A percentile compares a stretch with the other conserved stretches of the same genome.
These are phyloP conservation scores for Hypotaenidia philippensis DNA, from an alignment of 2,797 vertebrate species.

Conservation along the genomic window DNA sequence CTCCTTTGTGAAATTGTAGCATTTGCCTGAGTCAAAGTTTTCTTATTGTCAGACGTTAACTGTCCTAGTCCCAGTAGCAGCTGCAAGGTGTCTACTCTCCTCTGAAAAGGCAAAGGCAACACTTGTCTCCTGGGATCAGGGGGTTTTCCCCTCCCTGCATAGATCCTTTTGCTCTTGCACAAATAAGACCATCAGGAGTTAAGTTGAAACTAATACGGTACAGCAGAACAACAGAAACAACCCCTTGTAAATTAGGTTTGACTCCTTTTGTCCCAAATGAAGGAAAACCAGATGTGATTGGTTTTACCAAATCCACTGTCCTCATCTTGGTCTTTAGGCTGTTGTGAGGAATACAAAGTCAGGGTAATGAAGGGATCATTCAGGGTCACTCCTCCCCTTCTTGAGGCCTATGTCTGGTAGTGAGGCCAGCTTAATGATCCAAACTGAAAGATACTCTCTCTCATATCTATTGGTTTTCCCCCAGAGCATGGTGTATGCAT, in stretches of 20 bases:
- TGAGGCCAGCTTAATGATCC: not conserved
- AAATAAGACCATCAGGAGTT: not conserved
- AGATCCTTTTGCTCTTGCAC: not conserved
- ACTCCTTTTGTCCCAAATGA: not conserved
- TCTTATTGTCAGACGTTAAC: not conserved
- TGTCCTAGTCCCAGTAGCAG: not conserved
- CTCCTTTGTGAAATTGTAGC: not conserved
- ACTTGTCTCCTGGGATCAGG: not conserved
- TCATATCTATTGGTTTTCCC: not conserved
- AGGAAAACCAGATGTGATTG: not conserved
- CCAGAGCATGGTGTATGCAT: not conserved
- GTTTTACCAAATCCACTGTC: not conserved
- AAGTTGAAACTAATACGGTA: not conserved
- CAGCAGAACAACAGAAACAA: not conserved
- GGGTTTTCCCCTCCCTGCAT: not conserved
- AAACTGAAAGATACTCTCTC: not conserved
- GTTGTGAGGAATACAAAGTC: not conserved
- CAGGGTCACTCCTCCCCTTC: not conserved
- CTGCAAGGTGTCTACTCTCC: conserved; percentile 7
- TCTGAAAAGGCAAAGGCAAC: conserved; percentile 21
- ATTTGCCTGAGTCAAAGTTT: not conserved
- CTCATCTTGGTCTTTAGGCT: not conserved
- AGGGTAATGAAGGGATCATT: not conserved
- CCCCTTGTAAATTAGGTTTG: not conserved
- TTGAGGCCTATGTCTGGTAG: not conserved